phyloP scores from a whole-genome alignment of 1,140 invertebrate genomes.

The Drosophila jambulina region DNA sequence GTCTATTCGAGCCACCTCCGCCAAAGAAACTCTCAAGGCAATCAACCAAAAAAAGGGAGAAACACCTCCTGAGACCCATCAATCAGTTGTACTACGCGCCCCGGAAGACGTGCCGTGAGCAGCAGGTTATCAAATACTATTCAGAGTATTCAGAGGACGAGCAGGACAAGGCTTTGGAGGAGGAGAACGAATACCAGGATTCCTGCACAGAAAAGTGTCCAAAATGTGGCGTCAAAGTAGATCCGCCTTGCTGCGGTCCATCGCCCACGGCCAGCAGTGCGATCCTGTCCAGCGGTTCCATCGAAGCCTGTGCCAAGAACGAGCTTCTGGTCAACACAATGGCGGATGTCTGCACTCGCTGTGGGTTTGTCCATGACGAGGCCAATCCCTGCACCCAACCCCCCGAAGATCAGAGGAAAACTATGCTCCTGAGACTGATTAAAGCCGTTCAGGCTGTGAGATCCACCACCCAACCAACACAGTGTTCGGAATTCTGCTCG shows the following conservation, averaged over 20 bases:
- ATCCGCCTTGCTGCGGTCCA: background rate
- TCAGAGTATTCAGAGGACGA: background rate
- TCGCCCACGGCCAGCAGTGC: background rate
- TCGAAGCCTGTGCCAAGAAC: slow-evolving; percentile 53
- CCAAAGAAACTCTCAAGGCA: background rate
- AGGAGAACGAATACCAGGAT: background rate
- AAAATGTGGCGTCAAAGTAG: slow-evolving; percentile 10
- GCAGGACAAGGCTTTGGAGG: too few relatives aligned
- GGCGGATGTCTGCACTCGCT: slow-evolving; percentile 37
- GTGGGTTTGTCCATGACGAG: slow-evolving; percentile 42
- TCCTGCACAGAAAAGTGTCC: slow-evolving; percentile 25
- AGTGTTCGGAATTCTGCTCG: slow-evolving; percentile 2
- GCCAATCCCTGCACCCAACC: background rate
- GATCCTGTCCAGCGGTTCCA: slow-evolving; percentile 17
- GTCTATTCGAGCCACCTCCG: too few relatives aligned
- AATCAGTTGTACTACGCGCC: slow-evolving; percentile 46
- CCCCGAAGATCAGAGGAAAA: background rate
- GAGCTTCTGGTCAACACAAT: background rate
- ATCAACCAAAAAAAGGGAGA: too few relatives aligned
- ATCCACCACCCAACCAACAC: background rate
- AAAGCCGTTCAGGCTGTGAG: background rate
- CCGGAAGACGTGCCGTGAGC: slow-evolving; percentile 37
- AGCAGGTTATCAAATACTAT: background rate
- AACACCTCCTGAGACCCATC: background rate
- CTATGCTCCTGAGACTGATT: slow-evolving; percentile 18